phyloP scores from a whole-genome alignment of 2,797 vertebrate species.

The Lophura swinhoii region DNA sequence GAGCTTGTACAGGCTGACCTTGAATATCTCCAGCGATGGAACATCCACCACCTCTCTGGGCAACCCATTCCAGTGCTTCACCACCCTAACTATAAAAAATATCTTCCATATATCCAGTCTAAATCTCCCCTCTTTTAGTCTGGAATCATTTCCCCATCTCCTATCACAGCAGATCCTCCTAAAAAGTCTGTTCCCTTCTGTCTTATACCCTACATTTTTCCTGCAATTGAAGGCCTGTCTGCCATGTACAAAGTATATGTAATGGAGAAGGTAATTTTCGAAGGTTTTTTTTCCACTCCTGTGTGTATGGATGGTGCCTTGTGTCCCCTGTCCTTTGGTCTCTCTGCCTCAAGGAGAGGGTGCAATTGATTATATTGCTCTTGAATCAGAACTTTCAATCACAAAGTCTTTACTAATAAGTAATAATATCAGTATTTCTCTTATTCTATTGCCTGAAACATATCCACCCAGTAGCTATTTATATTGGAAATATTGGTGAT shows the following conservation, averaged over 20 bases:
- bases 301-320: background rate
- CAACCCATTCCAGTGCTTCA: no score
- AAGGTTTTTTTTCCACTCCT: background rate
- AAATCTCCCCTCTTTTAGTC: no score
- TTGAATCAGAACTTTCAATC: background rate
- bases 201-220: background rate
- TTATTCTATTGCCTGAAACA: background rate
- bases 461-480: background rate
- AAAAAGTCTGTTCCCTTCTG: no score
- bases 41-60: no score
- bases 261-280: background rate
- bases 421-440: background rate
- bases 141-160: no score
- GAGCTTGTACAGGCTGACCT: no score
- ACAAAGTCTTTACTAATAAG: background rate
- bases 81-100: no score
- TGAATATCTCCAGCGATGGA: no score
- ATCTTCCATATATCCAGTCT: no score
- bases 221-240: background rate
- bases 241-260: accelerated
- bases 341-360: background rate
- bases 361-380: background rate
- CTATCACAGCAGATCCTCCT: no score
- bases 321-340: background rate
- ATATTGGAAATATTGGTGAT: no score